A percentile compares a stretch with the other conserved stretches of the same genome.
Conservation (phyloP, 1,140 invertebrate genomes). For the Hermetia illucens region DNA sequence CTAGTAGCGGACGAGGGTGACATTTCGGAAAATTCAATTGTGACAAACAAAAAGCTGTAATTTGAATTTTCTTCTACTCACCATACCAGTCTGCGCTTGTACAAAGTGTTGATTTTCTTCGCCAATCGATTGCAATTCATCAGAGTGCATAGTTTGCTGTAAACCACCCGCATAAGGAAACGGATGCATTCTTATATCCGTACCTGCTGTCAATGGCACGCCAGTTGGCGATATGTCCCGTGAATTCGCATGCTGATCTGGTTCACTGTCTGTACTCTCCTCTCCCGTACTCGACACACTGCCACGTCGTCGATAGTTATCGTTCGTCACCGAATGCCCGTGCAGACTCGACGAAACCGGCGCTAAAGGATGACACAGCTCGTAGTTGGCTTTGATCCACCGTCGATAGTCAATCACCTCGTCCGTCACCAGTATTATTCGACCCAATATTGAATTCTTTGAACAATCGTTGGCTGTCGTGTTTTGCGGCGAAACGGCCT, state of each 20-base stretch:
- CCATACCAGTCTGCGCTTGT: background rate
- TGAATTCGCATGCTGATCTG: background rate
- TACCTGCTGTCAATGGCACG: background rate
- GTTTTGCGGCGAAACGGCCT: conserved; percentile 59
- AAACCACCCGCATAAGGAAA: no score
- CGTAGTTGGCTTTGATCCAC: conserved; percentile 54
- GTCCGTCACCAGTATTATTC: conserved; percentile 84
- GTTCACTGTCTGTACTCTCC: conserved; percentile 30
- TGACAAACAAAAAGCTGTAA: no score
- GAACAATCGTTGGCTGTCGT: conserved; percentile 37
- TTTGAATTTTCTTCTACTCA: no score
- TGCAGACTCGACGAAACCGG: no score
- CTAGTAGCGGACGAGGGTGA: no score
- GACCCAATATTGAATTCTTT: conserved; percentile 34
- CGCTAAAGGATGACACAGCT: conserved; percentile 9
- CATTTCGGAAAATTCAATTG: no score
- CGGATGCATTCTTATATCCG: conserved; percentile 16
- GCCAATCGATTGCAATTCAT: background rate
- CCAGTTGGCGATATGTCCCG: conserved; percentile 1
- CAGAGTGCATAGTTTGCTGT: background rate
- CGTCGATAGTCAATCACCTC: conserved; percentile 83
- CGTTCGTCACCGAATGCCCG: background rate
- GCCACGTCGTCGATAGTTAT: conserved; percentile 14
- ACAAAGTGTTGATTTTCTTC: background rate
- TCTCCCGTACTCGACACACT: conserved; percentile 28